Base-by-base conservation (phyloP, 2,797 vertebrate species). In the Pseudocheirus occidentalis region DNA sequence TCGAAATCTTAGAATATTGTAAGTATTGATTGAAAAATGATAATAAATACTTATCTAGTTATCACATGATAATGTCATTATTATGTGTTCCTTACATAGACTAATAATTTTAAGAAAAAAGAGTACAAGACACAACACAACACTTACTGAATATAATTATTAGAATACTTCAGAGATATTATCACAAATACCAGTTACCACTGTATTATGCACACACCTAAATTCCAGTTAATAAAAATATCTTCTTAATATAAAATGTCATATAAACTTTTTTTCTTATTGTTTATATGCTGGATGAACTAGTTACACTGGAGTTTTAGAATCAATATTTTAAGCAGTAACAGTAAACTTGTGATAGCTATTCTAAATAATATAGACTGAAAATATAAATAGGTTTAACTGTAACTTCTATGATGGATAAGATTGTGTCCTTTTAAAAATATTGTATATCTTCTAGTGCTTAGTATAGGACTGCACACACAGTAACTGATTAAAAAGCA, bases 361-460 rank as follows among this genome's bases (percentile, higher is more conserved):
- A 93, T 27, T 91, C 91, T 16, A 66, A 5, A 59, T 94, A 53
- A 0, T 55, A 4, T 0, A 9, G n/a, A 21, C 56, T 55, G 34
- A 55, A 92, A 97, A 95, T 93, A n/a, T 2, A 92, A 46, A 58
- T 50, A 18, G 13, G 92, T 92, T 93, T 31, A 81, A 56, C 91
- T 58, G 24, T 81, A 59, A 93, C n/a, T 93, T 66, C 31, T 16
- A n/a, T 66, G 13, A 66, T 34, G 59, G 34, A 1, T 66, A 24
- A 31, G 59, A 73, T 73, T 40, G 24, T 73, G n/a, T 40, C 18
- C n/a, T 73, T 73, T 40, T 31, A 4, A 18, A 66, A 16, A 66
- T 3, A 12, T 14, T 62, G 3, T 34, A 66, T 18, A 14, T 66
- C 62, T n/a, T 34, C 14, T n/a, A 66, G 34, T 73, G n/a, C n/a